Conservation (phyloP, 2,113 vertebrate genomes). For the Plestiodon gilberti region DNA sequence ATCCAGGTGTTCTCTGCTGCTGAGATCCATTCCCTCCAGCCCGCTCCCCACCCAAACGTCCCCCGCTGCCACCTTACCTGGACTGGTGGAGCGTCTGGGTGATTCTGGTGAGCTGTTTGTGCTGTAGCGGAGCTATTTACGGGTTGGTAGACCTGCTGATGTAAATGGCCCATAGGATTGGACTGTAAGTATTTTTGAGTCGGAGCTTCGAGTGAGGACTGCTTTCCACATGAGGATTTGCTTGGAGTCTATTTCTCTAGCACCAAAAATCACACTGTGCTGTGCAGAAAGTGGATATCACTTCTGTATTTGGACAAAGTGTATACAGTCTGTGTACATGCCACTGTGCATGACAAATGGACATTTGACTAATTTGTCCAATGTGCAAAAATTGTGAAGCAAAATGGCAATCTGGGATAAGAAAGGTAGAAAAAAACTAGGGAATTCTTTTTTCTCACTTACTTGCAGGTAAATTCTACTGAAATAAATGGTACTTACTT, state of each 20-base stretch:
- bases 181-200: neutral
- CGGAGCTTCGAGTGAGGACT: neutral
- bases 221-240: neutral
- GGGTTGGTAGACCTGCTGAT: no score
- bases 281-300: neutral
- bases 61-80: no score
- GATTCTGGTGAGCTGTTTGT: no score
- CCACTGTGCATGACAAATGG: neutral
- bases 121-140: no score
- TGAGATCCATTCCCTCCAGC: no score
- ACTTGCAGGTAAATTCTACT: neutral
- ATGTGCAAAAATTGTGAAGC: neutral
- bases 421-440: neutral
- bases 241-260: neutral
- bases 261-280: neutral
- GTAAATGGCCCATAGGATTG: no score
- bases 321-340: no score
- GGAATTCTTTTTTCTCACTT: neutral
- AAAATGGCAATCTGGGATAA: neutral
- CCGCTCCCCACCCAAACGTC: no score
- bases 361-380: neutral
- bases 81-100: no score
- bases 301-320: neutral
- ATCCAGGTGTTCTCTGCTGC: no score
- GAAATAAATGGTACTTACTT: no score